phyloP scores from a whole-genome alignment of 37 sponge, comb jelly and placozoan species.

The Geodia barretti region DNA sequence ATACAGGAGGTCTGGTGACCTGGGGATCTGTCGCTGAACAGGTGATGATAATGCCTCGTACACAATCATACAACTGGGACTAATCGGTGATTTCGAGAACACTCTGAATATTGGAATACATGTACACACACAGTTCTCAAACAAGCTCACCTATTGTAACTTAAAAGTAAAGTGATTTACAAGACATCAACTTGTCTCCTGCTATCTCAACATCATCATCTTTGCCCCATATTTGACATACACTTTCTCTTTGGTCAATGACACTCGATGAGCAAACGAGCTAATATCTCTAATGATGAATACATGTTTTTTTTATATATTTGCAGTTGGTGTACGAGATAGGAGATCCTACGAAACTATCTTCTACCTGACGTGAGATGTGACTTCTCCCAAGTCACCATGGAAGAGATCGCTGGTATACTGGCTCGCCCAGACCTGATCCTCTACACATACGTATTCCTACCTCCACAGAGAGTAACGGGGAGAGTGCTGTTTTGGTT shows the following conservation, averaged over 20 bases:
- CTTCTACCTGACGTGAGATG: constrained; percentile 97
- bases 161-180: too few relatives aligned
- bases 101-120: background rate
- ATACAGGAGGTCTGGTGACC: constrained; percentile 90
- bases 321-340: constrained; percentile 96
- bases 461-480: background rate
- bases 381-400: constrained; percentile 85
- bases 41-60: constrained; percentile 52
- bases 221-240: too few relatives aligned
- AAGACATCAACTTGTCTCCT: too few relatives aligned
- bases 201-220: too few relatives aligned
- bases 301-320: too few relatives aligned
- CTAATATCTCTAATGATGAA: too few relatives aligned
- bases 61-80: too few relatives aligned
- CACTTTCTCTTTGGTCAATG: too few relatives aligned
- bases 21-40: constrained; percentile 91
- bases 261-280: too few relatives aligned
- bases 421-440: background rate
- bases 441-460: background rate
- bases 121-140: background rate
- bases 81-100: background rate
- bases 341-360: constrained; percentile 87
- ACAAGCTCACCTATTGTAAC: background rate
- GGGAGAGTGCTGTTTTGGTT: constrained; percentile 73
- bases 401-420: constrained; percentile 48